Evolutionary conservation across 2,888 invertebrate species (phyloP).

Genomic region (Tortricodes alternella): DNA sequence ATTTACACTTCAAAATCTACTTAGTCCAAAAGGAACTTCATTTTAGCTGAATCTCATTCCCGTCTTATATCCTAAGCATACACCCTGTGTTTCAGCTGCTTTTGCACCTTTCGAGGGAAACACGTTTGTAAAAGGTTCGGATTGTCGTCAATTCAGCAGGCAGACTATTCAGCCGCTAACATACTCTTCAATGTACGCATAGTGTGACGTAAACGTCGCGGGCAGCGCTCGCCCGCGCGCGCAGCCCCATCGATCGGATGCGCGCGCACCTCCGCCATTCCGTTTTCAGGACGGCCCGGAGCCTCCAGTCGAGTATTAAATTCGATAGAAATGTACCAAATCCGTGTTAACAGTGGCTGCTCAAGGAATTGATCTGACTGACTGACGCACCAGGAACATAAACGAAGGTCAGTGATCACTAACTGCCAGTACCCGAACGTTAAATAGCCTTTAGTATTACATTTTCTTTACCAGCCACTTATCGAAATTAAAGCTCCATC

Average conservation of each 20-base stretch:
- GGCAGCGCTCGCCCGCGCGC: constrained; percentile 62
- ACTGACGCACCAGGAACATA: constrained; percentile 39
- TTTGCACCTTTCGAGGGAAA: constrained; percentile 15
- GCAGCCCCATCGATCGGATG: constrained; percentile 77
- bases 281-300: constrained; percentile 59
- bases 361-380: constrained; percentile 45
- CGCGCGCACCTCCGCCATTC: constrained; percentile 76
- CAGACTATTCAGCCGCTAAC: constrained; percentile 53
- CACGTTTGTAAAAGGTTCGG: constrained; percentile 15
- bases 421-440: not conserved
- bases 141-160: constrained; percentile 32
- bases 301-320: constrained; percentile 67
- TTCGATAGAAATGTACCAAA: constrained; percentile 76
- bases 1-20: no score
- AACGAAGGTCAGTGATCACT: constrained; percentile 52
- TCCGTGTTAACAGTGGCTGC: constrained; percentile 67
- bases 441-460: no score
- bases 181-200: constrained; percentile 75
- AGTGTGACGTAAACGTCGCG: constrained; percentile 76
- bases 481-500: constrained; percentile 14
- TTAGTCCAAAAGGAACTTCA: no score
- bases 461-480: no score
- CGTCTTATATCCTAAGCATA: constrained; percentile 18
- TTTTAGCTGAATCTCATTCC: constrained; percentile 12
- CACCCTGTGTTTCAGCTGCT: not conserved